These are phyloP conservation scores for Canis aureus DNA, from an alignment of 2,113 vertebrate genomes.

Conservation along the genomic window DNA sequence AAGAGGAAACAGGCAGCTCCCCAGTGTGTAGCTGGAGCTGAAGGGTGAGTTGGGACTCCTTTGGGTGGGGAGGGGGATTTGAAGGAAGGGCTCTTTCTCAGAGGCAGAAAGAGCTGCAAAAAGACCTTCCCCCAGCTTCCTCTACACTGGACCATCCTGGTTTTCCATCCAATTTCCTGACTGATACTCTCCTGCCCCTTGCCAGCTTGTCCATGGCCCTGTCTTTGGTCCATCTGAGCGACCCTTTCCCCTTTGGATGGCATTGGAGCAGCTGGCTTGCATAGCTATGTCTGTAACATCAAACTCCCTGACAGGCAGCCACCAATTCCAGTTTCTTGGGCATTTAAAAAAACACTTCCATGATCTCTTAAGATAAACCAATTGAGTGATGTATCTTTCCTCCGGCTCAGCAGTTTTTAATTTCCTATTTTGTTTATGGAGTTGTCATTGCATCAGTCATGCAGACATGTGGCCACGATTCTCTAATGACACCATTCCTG, in stretches of 20 bases:
- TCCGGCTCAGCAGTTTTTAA: background rate
- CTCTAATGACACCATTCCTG: rapidly evolving
- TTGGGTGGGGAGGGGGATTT: rapidly evolving
- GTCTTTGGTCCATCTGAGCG: background rate
- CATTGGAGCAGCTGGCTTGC: background rate
- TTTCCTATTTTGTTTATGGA: background rate
- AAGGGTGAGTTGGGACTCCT: rapidly evolving
- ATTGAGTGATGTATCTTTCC: background rate
- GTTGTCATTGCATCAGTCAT: background rate
- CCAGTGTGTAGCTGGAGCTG: background rate
- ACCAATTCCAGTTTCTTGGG: background rate
- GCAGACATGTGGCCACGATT: rapidly evolving
- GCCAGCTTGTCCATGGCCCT: rapidly evolving
- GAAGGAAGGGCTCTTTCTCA: background rate
- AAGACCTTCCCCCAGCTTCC: no score
- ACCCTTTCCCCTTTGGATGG: background rate
- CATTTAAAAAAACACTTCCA: background rate
- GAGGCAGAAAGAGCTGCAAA: no score
- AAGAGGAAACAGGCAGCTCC: background rate
- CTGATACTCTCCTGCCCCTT: background rate
- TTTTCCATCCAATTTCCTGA: background rate
- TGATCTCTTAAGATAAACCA: background rate
- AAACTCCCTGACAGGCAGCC: no score
- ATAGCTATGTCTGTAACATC: background rate
- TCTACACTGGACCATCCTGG: rapidly evolving